Evolutionary conservation across 2,888 invertebrate species (phyloP), one percentile per base, ranked within the genome.

Genomic region (Acleris emargana): DNA sequence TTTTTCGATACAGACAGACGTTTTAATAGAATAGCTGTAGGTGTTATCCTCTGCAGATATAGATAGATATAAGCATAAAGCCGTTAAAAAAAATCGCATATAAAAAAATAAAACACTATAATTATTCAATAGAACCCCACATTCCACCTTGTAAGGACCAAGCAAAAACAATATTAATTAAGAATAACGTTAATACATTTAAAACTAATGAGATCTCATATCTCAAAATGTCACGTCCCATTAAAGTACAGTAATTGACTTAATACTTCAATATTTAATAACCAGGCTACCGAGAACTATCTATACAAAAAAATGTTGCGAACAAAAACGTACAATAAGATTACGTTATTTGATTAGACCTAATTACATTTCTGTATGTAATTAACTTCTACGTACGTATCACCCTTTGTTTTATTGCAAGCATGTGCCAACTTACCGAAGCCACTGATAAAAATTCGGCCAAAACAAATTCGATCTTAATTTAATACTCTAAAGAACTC

Each of bases 291-390:
- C 32, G 42, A 50, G 63, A 63, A 67, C 53, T 55, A 59, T 17
- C 42, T 25, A 5, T 28, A 42, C 73, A 73, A 72, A 71, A 22
- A 75, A 73, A 70, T 79, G 25, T 25, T 25, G 75, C 75, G 77
- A 77, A 81, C 81, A 83, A 84, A 82, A 83, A 77, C 77, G 73
- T 86, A 74, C 73, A 83, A 84, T 82, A 84, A 87, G 90, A 90
- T 91, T 83, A 86, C 80, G 83, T 86, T 89, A 90, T 89, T 91
- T 88, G 91, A 91, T 91, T 89, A 91, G 79, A 83, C 83, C 89
- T 91, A 91, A 91, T 91, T 89, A 89, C 87, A 85, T 89, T 88
- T 88, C 88, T 85, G 87, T 80, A 79, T 80, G 82, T 87, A 89
- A 91, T 91, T 91, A 91, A 88, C 88, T 86, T 82, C 83, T 85